Evolutionary conservation across 2,888 invertebrate species (phyloP).

Genomic region (Drosophila recens): DNA sequence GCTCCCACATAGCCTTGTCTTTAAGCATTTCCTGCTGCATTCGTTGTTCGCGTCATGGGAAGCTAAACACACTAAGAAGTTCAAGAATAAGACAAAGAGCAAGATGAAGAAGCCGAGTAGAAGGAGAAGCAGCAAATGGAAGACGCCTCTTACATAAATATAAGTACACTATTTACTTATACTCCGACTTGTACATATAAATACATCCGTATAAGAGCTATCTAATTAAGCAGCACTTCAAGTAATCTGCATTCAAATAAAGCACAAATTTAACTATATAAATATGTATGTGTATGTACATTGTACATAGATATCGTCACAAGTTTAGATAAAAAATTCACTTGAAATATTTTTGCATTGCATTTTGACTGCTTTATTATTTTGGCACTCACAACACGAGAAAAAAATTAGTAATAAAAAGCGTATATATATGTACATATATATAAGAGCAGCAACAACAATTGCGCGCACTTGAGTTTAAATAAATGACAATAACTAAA

Average conservation of each 20-base stretch:
- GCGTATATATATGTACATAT: no score
- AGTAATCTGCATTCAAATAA: constrained; percentile 50
- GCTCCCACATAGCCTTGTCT: constrained; percentile 30
- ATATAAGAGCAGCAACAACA: neutral
- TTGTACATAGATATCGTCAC: constrained; percentile 37
- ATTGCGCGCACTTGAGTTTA: constrained; percentile 47
- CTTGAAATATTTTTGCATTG: constrained; percentile 24
- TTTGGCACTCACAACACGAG: constrained; percentile 27
- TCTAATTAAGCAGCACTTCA: constrained; percentile 28
- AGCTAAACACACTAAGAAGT: constrained; percentile 46
- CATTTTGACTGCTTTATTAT: constrained; percentile 13
- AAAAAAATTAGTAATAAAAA: constrained; percentile 2
- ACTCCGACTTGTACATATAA: constrained; percentile 4
- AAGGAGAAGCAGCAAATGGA: constrained; percentile 4
- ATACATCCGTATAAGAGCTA: constrained; percentile 5
- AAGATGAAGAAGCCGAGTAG: neutral
- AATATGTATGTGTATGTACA: no score
- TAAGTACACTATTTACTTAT: constrained; percentile 8
- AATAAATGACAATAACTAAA: constrained; percentile 44
- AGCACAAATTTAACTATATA: neutral
- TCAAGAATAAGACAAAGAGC: constrained; percentile 6
- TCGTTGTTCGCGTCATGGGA: constrained; percentile 50
- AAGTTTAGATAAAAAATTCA: constrained; percentile 32
- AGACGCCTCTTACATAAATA: constrained; percentile 17
- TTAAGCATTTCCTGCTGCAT: constrained; percentile 49